Base-by-base conservation (phyloP, 2,888 invertebrate species). In the Petrolisthes cinctipes region DNA sequence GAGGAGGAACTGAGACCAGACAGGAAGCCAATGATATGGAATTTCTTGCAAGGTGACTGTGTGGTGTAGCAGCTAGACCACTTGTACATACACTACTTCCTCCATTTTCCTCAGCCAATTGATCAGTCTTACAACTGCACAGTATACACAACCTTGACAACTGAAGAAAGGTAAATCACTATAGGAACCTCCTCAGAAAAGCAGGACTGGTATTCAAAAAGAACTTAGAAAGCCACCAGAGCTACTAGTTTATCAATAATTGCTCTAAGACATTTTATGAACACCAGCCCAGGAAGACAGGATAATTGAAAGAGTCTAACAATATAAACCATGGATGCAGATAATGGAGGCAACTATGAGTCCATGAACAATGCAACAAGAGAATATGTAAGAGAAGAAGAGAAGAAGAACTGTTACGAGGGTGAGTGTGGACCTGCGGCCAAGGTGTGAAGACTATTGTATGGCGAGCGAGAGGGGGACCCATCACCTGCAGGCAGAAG, bases 381-480 rank as follows among this genome's bases (percentile, higher is more conserved):
- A 61, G 61, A 17, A 20, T 54, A 53, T 80, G 80, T 56, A 80
- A 71, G 54, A 2, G 20, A 53, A 82, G 53, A 54, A 23, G 14
- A n/a, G 53, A 23, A 51, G 17, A 75, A 53, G 75, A 75, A 83
- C 51, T 54, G 51, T 71, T 53, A 83, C 37, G 82, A 61, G 71
- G 83, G 51, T 75, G 83, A 83, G 54, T 57, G 66, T 76, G 84
- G 76, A 85, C 84, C 84, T 85, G 84, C 84, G 54, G 84, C 84
- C 84, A 85, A 53, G 84, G 84, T 85, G 84, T 85, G 84, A 78
- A 85, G 84, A 71, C 84, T 85, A 85, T 85, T 85, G 82, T 86
- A 86, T 82, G 82, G 82, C 76, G 86, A 86, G 53, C 86, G 75
- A 86, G 82, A 86, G 57, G 86, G 86, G 76, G 86, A 82, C 71